Evolutionary conservation across 2,888 invertebrate species (phyloP).

Genomic region (Leucoptera coffeella): DNA sequence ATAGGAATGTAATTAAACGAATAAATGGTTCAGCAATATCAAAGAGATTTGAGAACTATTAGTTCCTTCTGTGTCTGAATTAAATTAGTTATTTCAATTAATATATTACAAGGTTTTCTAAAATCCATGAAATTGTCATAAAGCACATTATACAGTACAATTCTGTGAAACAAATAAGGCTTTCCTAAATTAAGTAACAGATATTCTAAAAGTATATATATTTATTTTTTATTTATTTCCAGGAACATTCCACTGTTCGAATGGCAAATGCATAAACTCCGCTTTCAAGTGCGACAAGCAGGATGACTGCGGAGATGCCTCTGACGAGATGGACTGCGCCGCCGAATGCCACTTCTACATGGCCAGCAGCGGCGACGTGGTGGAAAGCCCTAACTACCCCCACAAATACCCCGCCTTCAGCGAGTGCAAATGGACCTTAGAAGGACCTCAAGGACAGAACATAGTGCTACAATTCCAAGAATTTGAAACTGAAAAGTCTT

Average conservation of each 20-base stretch:
- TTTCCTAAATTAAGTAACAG: too few relatives aligned
- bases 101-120: too few relatives aligned
- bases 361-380: slow-evolving; percentile 90
- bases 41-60: too few relatives aligned
- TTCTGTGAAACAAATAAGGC: too few relatives aligned
- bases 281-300: slow-evolving; percentile 90
- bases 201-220: too few relatives aligned
- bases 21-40: too few relatives aligned
- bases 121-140: too few relatives aligned
- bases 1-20: too few relatives aligned
- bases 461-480: slow-evolving; percentile 93
- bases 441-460: slow-evolving; percentile 93
- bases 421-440: slow-evolving; percentile 95
- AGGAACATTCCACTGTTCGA: slow-evolving; percentile 89
- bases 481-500: slow-evolving; percentile 96
- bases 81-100: too few relatives aligned
- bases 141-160: too few relatives aligned
- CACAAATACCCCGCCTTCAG: slow-evolving; percentile 87
- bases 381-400: slow-evolving; percentile 92
- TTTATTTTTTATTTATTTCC: slow-evolving; percentile 12
- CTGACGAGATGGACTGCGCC: slow-evolving; percentile 88
- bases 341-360: slow-evolving; percentile 84
- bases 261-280: slow-evolving; percentile 85
- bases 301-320: slow-evolving; percentile 88
- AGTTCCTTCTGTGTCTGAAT: too few relatives aligned